These are phyloP conservation scores for Pteromalus puparum DNA, from an alignment of 1,140 invertebrate species.

Conservation along the genomic window DNA sequence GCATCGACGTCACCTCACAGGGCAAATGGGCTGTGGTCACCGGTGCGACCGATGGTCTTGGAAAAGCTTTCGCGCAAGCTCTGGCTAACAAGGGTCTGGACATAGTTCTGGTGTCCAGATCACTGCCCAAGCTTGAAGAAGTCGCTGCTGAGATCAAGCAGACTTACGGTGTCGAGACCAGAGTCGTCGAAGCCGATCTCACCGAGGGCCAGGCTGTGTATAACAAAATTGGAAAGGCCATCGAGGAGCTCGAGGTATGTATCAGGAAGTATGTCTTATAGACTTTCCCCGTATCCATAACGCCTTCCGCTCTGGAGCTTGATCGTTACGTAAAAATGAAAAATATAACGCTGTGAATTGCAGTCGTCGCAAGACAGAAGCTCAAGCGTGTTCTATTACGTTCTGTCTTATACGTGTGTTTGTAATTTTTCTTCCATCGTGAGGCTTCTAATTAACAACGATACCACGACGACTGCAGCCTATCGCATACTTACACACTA, in stretches of 20 bases:
- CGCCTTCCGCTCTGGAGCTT: no score
- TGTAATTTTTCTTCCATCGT: no score
- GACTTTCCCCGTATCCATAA: not conserved
- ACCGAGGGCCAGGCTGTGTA: slow-evolving; percentile 84
- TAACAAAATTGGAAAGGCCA: slow-evolving; percentile 83
- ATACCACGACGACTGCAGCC: no score
- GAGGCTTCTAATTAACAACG: not conserved
- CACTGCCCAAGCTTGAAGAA: slow-evolving; percentile 85
- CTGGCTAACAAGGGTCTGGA: slow-evolving; percentile 89
- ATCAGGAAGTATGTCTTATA: no score
- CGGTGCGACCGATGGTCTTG: slow-evolving; percentile 94
- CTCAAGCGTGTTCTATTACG: not conserved
- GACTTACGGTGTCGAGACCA: slow-evolving; percentile 86
- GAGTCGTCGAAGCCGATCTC: slow-evolving; percentile 91
- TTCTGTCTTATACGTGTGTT: not conserved
- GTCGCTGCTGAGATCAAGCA: slow-evolving; percentile 89
- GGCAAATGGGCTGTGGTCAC: slow-evolving; percentile 84
- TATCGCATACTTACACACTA: not conserved
- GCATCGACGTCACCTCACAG: slow-evolving; percentile 65
- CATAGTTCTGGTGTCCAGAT: slow-evolving; percentile 92
- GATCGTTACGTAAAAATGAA: not conserved
- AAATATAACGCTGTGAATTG: not conserved
- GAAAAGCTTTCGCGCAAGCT: slow-evolving; percentile 90
- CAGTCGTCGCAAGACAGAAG: slow-evolving; percentile 13
- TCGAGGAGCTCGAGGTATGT: slow-evolving; percentile 84